Conservation (phyloP, 2,888 invertebrate genomes). For the Aricia artaxerxes region DNA sequence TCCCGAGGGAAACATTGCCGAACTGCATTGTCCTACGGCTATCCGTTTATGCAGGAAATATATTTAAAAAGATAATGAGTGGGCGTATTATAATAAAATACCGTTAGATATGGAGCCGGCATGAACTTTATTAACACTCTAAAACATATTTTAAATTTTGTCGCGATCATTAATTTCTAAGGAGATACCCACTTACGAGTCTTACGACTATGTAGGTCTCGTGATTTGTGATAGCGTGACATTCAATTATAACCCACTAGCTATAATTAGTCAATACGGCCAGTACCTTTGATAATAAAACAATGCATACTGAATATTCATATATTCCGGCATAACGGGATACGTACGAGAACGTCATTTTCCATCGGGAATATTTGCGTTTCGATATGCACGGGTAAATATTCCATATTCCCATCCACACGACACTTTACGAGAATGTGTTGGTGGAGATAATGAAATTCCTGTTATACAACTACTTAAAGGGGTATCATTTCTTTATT, state of each 20-base stretch:
- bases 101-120: background rate
- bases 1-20: background rate
- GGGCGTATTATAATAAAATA: background rate
- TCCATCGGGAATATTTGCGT: slow-evolving; percentile 37
- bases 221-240: slow-evolving; percentile 11
- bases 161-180: background rate
- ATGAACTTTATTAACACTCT: background rate
- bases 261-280: slow-evolving; percentile 41
- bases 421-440: slow-evolving; percentile 2
- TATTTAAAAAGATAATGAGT: background rate
- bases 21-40: background rate
- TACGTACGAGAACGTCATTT: slow-evolving; percentile 52
- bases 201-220: background rate
- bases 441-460: slow-evolving; percentile 19
- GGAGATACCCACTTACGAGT: background rate
- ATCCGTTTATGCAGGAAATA: background rate
- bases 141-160: background rate
- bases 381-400: slow-evolving; percentile 28
- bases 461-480: slow-evolving; percentile 14
- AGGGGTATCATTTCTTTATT: background rate
- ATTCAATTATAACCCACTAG: slow-evolving; percentile 47
- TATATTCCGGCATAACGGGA: slow-evolving; percentile 51
- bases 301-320: slow-evolving; percentile 57
- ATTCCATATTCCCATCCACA: slow-evolving; percentile 18
- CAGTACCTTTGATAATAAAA: slow-evolving; percentile 43